A percentile compares a stretch with the other conserved stretches of the same genome.
Conservation (phyloP, 92 coral and sea anemone genomes). For the Muricea muricata region DNA sequence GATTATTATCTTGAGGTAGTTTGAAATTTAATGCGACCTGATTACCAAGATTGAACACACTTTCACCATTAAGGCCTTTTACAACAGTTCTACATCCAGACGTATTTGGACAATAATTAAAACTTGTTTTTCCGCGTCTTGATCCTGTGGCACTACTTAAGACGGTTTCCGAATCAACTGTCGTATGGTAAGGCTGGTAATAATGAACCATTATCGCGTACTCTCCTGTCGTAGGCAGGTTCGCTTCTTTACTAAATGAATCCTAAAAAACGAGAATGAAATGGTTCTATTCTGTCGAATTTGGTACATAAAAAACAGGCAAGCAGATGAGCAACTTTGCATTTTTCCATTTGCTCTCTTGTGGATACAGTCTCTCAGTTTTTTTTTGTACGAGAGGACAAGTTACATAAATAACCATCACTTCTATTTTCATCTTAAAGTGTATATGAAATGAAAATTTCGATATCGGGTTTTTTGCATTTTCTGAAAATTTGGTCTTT, state of each 20-base stretch:
- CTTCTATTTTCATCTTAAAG: too few relatives aligned
- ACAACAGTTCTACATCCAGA: slow-evolving; percentile 91
- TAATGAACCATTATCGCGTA: slow-evolving; percentile 89
- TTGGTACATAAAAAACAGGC: too few relatives aligned
- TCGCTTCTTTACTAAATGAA: slow-evolving; percentile 38
- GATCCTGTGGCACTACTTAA: slow-evolving; percentile 81
- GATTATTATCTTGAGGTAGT: slow-evolving; percentile 75
- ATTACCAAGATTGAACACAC: slow-evolving; percentile 73
- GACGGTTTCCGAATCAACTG: slow-evolving; percentile 69
- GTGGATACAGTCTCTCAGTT: too few relatives aligned
- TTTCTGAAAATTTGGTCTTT: too few relatives aligned
- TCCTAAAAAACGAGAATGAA: slow-evolving; percentile 43
- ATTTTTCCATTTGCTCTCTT: too few relatives aligned
- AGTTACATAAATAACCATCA: too few relatives aligned
- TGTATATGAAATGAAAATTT: too few relatives aligned
- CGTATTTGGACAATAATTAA: slow-evolving; percentile 88
- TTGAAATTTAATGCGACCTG: slow-evolving; percentile 66
- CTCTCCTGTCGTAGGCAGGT: slow-evolving; percentile 69
- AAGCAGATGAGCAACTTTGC: too few relatives aligned
- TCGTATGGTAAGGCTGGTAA: slow-evolving; percentile 88
- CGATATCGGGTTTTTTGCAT: too few relatives aligned
- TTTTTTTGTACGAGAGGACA: too few relatives aligned
- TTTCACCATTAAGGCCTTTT: slow-evolving; percentile 59
- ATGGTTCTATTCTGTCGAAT: too few relatives aligned
- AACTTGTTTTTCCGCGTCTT: slow-evolving; percentile 69